Percentiles rank a stretch among this genome's conserved stretches.
Evolutionary conservation across 1,140 invertebrate genomes (phyloP).

Genomic region (Lordiphosa clarofinis): DNA sequence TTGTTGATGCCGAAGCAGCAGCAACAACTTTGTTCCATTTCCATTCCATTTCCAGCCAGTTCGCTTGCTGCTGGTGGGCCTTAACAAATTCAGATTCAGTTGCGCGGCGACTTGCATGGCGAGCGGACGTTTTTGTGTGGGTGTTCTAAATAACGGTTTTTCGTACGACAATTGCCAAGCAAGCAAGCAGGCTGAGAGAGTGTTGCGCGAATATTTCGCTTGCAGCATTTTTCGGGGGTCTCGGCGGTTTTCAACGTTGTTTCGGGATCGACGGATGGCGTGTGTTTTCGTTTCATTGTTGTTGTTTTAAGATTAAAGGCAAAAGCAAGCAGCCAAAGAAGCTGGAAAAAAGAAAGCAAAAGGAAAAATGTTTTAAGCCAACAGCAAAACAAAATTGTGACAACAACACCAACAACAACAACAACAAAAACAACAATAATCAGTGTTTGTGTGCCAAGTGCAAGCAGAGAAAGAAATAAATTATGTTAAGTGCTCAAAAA

Average conservation of each 20-base stretch:
- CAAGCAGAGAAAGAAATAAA: constrained; percentile 63
- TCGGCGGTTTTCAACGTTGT: constrained; percentile 21
- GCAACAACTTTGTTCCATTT: too few species aligned
- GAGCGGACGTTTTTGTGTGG: constrained; percentile 30
- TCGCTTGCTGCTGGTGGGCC: constrained; percentile 10
- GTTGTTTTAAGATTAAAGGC: constrained; percentile 45
- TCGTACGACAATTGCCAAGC: constrained; percentile 2
- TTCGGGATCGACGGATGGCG: constrained; percentile 19
- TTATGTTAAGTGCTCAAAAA: constrained; percentile 69
- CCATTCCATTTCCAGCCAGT: too few species aligned
- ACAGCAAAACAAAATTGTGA: constrained; percentile 38
- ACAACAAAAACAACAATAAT: constrained; percentile 23
- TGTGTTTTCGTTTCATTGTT: constrained; percentile 42
- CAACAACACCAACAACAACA: constrained; percentile 36
- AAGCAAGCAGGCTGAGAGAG: constrained; percentile 16
- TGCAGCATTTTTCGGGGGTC: constrained; percentile 27
- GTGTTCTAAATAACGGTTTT: constrained; percentile 14
- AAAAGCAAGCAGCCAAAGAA: constrained; percentile 11
- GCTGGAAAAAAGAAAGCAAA: constrained; percentile 33
- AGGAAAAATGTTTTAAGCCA: constrained; percentile 37
- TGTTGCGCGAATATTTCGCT: constrained; percentile 49
- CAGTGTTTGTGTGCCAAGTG: constrained; percentile 51
- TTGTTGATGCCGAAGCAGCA: too few species aligned
- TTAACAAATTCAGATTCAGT: constrained; percentile 31
- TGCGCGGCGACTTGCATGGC: constrained; percentile 48